A percentile compares a stretch with the other conserved stretches of the same genome.
Evolutionary conservation across 2,888 invertebrate species (phyloP).

Genomic region (Volucella inanis): DNA sequence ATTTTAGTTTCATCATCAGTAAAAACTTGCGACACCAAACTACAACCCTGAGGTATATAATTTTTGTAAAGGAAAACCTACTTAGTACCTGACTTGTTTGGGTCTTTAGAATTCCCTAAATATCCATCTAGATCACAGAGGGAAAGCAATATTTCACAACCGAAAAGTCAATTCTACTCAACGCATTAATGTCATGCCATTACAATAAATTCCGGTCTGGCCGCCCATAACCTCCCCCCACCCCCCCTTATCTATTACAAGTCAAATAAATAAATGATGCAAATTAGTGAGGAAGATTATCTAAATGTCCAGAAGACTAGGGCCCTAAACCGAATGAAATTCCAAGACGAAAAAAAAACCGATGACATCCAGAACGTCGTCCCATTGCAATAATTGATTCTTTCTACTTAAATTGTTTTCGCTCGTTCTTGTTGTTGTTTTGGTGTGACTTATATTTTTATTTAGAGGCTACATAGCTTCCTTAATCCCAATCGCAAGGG

Average conservation of each 20-base stretch:
- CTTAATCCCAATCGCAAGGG: conserved; percentile 16
- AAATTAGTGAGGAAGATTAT: conserved; percentile 61
- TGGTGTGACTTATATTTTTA: no score
- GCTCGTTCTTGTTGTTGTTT: background rate
- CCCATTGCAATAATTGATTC: conserved; percentile 44
- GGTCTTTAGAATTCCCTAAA: conserved; percentile 3
- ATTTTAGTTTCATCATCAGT: no score
- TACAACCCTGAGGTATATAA: background rate
- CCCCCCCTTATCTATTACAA: conserved; percentile 29
- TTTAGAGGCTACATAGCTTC: background rate
- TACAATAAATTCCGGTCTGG: conserved; percentile 23
- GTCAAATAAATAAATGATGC: conserved; percentile 57
- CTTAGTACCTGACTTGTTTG: conserved; percentile 10
- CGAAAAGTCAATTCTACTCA: conserved; percentile 24
- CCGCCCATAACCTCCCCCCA: background rate
- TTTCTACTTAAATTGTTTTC: conserved; percentile 37
- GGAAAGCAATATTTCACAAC: conserved; percentile 35
- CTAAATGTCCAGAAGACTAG: conserved; percentile 37
- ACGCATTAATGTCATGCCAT: conserved; percentile 43
- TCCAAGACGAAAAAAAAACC: background rate
- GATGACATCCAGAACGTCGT: background rate
- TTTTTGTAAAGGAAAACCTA: background rate
- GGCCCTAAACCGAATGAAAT: no score
- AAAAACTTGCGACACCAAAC: no score
- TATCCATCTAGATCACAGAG: conserved; percentile 27